Conservation (phyloP, 2,113 vertebrate genomes). For the Myiozetetes cayanensis region DNA sequence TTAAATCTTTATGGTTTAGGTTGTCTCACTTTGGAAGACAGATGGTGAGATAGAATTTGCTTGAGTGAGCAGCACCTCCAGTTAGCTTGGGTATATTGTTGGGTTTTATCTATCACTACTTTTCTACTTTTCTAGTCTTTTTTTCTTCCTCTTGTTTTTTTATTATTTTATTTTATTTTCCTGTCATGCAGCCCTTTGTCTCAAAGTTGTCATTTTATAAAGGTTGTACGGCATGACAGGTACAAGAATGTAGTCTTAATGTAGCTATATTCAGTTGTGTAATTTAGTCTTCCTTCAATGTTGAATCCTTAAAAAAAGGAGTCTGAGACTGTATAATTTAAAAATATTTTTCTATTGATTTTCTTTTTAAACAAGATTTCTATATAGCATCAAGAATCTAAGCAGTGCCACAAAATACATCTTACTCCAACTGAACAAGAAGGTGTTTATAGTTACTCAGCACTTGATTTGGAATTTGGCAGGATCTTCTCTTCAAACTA, state of each 20-base stretch:
- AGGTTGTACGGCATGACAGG: neutral
- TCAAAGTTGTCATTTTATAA: neutral
- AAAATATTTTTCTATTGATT: neutral
- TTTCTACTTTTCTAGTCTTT: neutral
- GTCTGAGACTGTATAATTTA: neutral
- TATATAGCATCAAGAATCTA: neutral
- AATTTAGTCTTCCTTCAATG: neutral
- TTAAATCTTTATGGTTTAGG: neutral
- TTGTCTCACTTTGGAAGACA: neutral
- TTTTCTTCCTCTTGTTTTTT: rapidly evolving
- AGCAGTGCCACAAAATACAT: neutral
- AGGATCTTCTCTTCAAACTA: neutral
- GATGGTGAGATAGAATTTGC: neutral
- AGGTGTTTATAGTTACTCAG: constrained; percentile 18
- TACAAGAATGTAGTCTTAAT: neutral
- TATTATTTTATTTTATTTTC: neutral
- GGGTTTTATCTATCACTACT: neutral
- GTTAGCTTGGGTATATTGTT: neutral
- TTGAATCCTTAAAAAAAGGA: neutral
- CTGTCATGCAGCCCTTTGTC: neutral
- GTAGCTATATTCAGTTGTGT: neutral
- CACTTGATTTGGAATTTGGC: neutral
- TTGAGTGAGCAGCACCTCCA: neutral
- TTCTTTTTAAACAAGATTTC: neutral
- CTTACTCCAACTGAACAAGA: neutral